These are phyloP conservation scores for Pelecanus crispus DNA, from an alignment of 2,113 vertebrate species.

Conservation along the genomic window DNA sequence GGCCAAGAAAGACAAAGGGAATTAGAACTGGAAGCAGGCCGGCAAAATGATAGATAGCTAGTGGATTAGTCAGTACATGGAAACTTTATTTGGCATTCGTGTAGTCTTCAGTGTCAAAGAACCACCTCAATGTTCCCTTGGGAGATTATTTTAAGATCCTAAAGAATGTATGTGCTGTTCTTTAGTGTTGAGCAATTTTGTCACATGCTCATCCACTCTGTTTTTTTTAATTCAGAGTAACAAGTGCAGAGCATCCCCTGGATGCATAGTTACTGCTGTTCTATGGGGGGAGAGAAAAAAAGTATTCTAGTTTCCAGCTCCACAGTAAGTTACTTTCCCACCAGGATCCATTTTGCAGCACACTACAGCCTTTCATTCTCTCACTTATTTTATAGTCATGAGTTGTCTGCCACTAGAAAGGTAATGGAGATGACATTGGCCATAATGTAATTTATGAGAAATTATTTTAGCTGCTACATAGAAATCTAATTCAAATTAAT, in stretches of 20 bases:
- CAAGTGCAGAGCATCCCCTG: neutral
- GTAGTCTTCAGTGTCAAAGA: neutral
- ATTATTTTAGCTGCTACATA: neutral
- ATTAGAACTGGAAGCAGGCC: neutral
- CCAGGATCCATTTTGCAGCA: neutral
- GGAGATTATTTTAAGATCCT: constrained; percentile 54
- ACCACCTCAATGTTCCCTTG: constrained; percentile 2
- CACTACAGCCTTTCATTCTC: neutral
- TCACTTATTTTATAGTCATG: neutral
- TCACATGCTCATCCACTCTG: neutral
- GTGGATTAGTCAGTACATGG: constrained; percentile 18
- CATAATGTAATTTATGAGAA: neutral
- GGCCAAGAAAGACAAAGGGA: neutral
- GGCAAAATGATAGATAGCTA: neutral
- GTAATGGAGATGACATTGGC: neutral
- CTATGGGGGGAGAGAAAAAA: rapidly evolving
- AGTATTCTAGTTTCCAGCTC: neutral
- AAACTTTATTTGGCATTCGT: constrained; percentile 20
- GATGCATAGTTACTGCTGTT: neutral
- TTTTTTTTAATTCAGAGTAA: neutral
- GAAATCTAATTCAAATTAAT: neutral
- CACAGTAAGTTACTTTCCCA: neutral
- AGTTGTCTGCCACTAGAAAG: neutral
- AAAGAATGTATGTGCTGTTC: constrained; percentile 3
- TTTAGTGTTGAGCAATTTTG: neutral